Percentiles rank a stretch among this genome's conserved stretches.
phyloP scores from a whole-genome alignment of 2,888 invertebrate genomes.

The Melanotus villosus region DNA sequence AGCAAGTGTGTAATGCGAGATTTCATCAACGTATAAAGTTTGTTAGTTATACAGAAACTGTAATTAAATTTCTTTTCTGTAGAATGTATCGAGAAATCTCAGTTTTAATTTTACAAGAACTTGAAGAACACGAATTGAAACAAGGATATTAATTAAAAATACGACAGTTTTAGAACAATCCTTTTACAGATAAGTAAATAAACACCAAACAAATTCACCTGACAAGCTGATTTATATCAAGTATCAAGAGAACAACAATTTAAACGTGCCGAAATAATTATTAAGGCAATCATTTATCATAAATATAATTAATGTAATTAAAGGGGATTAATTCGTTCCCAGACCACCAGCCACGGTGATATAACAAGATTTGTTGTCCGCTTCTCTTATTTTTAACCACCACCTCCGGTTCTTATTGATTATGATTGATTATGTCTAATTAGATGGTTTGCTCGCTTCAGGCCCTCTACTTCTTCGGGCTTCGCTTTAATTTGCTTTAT shows the following conservation, averaged over 20 bases:
- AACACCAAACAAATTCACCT: too few relatives aligned
- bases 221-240: background rate
- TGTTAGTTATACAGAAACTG: too few relatives aligned
- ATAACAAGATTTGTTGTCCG: constrained; percentile 15
- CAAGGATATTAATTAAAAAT: too few relatives aligned
- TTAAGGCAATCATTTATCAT: constrained; percentile 16
- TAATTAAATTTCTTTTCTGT: too few relatives aligned
- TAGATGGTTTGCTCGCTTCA: constrained; percentile 29
- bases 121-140: too few relatives aligned
- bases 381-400: constrained; percentile 9
- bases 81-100: too few relatives aligned
- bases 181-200: too few relatives aligned
- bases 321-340: constrained; percentile 22
- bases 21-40: too few relatives aligned
- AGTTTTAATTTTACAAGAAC: too few relatives aligned
- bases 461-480: background rate
- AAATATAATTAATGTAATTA: constrained; percentile 27
- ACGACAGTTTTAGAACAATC: too few relatives aligned
- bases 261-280: background rate
- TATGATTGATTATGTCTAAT: constrained; percentile 46
- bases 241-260: too few relatives aligned
- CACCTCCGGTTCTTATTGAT: constrained; percentile 35
- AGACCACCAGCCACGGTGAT: constrained; percentile 8
- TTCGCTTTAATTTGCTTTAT: background rate
- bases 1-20: too few relatives aligned